Conservation (phyloP, 2,797 vertebrate genomes). For the Pelodytes ibericus region DNA sequence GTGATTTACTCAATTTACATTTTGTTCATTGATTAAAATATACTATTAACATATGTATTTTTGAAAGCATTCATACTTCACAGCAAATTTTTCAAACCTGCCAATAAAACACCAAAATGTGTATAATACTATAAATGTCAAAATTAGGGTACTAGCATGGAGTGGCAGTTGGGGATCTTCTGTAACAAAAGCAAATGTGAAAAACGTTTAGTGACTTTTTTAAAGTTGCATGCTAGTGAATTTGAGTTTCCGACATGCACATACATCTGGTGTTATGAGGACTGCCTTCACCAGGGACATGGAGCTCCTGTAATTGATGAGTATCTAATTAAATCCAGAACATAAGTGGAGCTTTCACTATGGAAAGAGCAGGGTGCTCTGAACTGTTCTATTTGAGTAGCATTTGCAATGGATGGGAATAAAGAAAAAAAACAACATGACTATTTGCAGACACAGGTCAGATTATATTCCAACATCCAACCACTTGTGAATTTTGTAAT, state of each 20-base stretch:
- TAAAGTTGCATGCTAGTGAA: background rate
- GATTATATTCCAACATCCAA: slow-evolving; percentile 9
- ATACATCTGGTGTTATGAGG: slow-evolving; percentile 37
- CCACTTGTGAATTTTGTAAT: slow-evolving; percentile 7
- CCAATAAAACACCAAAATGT: too few relatives aligned
- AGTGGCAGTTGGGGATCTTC: too few relatives aligned
- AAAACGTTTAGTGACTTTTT: too few relatives aligned
- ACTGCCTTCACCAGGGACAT: slow-evolving; percentile 13
- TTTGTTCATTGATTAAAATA: too few relatives aligned
- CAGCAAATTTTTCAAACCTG: too few relatives aligned
- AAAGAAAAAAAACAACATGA: slow-evolving; percentile 12
- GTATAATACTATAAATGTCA: too few relatives aligned
- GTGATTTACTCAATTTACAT: too few relatives aligned
- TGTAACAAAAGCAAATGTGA: too few relatives aligned
- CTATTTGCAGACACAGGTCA: slow-evolving; percentile 4
- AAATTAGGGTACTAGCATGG: too few relatives aligned
- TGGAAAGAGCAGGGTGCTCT: slow-evolving; percentile 45
- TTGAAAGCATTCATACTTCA: too few relatives aligned
- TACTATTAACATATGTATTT: too few relatives aligned
- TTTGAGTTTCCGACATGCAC: slow-evolving; percentile 1
- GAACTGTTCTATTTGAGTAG: slow-evolving; percentile 42
- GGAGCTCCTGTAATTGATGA: slow-evolving; percentile 30
- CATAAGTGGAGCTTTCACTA: slow-evolving; percentile 34
- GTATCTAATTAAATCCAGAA: slow-evolving; percentile 44
- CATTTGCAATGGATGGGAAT: slow-evolving; percentile 7